phyloP scores from a whole-genome alignment of 2,888 invertebrate genomes.

The Lymantria monacha region DNA sequence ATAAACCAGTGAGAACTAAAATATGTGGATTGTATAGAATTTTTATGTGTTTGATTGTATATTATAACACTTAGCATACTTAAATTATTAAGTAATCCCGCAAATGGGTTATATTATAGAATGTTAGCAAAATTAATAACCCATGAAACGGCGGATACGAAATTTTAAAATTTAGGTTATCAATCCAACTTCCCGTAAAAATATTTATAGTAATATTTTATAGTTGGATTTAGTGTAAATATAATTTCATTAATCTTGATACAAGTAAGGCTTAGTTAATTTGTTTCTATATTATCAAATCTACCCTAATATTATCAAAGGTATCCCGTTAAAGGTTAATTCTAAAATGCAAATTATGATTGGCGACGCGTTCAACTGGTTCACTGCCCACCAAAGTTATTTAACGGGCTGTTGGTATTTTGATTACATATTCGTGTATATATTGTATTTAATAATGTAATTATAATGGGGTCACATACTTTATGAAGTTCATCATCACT shows the following conservation, averaged over 20 bases:
- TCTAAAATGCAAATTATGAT: conserved; percentile 50
- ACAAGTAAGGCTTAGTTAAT: conserved; percentile 2
- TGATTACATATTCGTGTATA: conserved; percentile 6
- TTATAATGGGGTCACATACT: not conserved
- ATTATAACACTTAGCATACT: no score
- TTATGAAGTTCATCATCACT: not conserved
- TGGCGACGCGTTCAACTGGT: conserved; percentile 21
- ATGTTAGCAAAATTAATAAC: no score
- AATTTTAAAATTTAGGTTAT: no score
- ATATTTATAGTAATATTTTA: not conserved
- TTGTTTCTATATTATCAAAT: conserved; percentile 28
- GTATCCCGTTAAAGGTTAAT: conserved; percentile 31
- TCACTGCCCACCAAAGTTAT: conserved; percentile 15
- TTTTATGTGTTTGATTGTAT: no score
- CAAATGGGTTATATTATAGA: no score
- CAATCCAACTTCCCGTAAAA: not conserved
- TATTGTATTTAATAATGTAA: not conserved
- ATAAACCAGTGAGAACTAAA: no score
- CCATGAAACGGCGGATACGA: no score
- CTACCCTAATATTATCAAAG: conserved; percentile 27
- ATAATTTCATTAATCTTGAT: not conserved
- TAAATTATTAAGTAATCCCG: no score
- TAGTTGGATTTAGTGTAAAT: not conserved
- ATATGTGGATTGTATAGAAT: no score
- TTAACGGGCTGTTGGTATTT: conserved; percentile 4